Conservation (phyloP, 2,113 vertebrate species). For the Zeus faber region DNA sequence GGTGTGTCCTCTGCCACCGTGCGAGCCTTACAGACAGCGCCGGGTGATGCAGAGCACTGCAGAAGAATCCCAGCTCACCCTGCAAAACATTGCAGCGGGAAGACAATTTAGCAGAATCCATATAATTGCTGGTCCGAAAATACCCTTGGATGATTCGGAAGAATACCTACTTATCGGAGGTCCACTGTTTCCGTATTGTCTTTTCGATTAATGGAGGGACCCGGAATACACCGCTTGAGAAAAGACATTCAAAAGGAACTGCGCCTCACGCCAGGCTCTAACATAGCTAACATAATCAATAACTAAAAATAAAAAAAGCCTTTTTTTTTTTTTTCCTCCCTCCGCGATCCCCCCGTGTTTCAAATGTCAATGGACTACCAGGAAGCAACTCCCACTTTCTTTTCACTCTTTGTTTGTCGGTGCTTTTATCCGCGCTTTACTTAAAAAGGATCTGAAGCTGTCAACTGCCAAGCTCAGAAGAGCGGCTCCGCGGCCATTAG, state of each 20-base stretch:
- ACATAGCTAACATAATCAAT: too few species aligned
- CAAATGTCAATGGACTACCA: conserved; percentile 37
- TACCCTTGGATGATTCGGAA: too few species aligned
- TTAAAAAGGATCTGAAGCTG: conserved; percentile 66
- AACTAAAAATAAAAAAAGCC: too few species aligned
- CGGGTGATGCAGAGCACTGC: conserved; percentile 9
- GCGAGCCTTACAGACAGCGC: background rate
- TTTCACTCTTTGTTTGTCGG: conserved; percentile 32
- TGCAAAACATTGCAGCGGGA: conserved; percentile 5
- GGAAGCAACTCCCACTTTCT: conserved; percentile 21
- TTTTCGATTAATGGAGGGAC: too few species aligned
- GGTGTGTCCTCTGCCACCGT: conserved; percentile 16
- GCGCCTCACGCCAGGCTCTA: too few species aligned
- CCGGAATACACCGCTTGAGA: too few species aligned
- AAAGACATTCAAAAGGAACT: too few species aligned
- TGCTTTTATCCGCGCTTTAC: conserved; percentile 56
- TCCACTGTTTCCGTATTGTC: background rate
- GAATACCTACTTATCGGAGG: background rate
- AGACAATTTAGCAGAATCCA: too few species aligned
- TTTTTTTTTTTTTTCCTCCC: too few species aligned
- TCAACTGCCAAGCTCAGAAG: conserved; percentile 64
- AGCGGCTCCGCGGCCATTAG: conserved; percentile 65
- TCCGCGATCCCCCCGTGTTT: conserved; percentile 24
- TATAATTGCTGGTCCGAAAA: too few species aligned
- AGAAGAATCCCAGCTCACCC: background rate